Conservation (phyloP, 2,888 invertebrate genomes). For the Cantharis flavilabris region DNA sequence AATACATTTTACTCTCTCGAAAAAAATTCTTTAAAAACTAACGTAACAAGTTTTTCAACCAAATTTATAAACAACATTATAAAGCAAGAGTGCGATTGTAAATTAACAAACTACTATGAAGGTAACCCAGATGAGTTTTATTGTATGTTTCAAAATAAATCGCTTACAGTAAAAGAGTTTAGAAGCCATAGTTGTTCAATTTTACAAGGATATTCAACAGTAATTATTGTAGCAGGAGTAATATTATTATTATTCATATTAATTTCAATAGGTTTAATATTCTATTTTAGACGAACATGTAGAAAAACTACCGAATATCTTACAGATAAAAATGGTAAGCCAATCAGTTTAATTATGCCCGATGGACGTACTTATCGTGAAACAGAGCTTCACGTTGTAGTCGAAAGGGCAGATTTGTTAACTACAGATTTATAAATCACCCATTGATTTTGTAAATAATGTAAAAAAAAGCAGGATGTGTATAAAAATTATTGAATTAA, state of each 20-base stretch:
- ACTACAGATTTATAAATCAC: constrained; percentile 72
- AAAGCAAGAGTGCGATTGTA: constrained; percentile 64
- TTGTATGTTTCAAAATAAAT: constrained; percentile 42
- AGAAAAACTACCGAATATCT: constrained; percentile 53
- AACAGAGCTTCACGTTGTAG: constrained; percentile 84
- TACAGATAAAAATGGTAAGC: constrained; percentile 61
- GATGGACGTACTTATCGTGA: constrained; percentile 83
- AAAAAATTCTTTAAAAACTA: constrained; percentile 63
- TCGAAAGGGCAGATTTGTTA: constrained; percentile 80
- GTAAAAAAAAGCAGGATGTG: not conserved
- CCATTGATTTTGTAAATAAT: not conserved
- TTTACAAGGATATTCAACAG: constrained; percentile 43
- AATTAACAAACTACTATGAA: constrained; percentile 39
- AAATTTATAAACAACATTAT: constrained; percentile 65
- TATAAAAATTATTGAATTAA: not conserved
- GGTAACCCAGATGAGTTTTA: constrained; percentile 44
- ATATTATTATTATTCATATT: constrained; percentile 57
- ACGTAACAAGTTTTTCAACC: constrained; percentile 60
- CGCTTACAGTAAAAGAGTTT: constrained; percentile 44
- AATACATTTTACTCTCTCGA: constrained; percentile 64
- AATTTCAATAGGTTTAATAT: constrained; percentile 49
- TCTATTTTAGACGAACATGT: constrained; percentile 53
- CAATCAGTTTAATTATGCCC: constrained; percentile 73
- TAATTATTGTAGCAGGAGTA: constrained; percentile 54
- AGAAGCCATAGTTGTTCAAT: constrained; percentile 46